These are phyloP conservation scores for Aromia moschata DNA, from an alignment of 2,888 invertebrate genomes.

Conservation along the genomic window DNA sequence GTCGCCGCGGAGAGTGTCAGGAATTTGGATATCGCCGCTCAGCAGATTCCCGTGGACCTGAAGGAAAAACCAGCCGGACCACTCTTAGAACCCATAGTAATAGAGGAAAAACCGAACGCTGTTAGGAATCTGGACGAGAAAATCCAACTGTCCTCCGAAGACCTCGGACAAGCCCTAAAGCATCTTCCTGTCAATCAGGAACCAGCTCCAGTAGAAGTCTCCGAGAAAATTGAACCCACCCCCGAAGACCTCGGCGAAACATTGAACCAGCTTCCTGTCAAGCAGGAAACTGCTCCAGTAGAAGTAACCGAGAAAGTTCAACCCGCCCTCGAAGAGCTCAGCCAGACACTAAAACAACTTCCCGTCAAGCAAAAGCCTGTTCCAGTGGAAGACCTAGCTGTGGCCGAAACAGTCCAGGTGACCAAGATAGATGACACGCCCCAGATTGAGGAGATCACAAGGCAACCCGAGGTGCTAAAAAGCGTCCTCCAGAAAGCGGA, in stretches of 20 bases:
- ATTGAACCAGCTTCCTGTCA: no score
- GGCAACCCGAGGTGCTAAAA: not conserved
- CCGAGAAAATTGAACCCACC: no score
- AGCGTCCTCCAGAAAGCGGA: constrained; percentile 31
- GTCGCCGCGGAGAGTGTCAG: constrained; percentile 24
- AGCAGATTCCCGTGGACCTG: constrained; percentile 40
- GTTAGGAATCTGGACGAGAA: constrained; percentile 52
- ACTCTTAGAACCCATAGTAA: not conserved
- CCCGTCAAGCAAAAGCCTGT: no score
- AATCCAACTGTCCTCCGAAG: constrained; percentile 48
- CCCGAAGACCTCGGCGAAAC: no score
- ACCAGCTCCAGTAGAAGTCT: no score
- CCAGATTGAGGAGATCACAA: not conserved
- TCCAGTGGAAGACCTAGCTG: not conserved
- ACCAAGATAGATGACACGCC: constrained; percentile 14
- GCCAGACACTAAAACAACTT: constrained; percentile 31
- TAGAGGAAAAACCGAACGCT: constrained; percentile 2
- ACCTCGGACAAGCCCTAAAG: constrained; percentile 33
- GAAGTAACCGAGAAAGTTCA: constrained; percentile 54
- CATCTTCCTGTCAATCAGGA: constrained; percentile 31
- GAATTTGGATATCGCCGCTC: constrained; percentile 48
- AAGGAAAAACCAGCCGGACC: not conserved
- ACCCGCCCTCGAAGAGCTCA: constrained; percentile 42
- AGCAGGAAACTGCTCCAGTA: no score
- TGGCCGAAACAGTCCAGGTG: not conserved